Evolutionary conservation across 2,797 vertebrate genomes (phyloP).

Genomic region (Calcarius lapponicus): DNA sequence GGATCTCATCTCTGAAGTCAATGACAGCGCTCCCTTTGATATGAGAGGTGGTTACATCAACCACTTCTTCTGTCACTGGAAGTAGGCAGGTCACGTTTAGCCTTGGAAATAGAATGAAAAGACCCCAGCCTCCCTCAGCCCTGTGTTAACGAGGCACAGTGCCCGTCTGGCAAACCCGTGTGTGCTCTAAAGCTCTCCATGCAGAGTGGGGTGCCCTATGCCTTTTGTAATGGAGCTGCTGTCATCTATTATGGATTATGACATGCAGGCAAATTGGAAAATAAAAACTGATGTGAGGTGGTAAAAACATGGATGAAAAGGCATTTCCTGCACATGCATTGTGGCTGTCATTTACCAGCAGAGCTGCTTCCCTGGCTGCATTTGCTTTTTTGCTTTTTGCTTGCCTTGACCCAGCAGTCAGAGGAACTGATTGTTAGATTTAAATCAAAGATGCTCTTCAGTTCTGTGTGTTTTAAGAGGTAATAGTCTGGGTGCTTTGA

Average conservation of each 20-base stretch:
- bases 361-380: not conserved
- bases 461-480: not conserved
- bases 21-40: constrained; percentile 23
- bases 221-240: not conserved
- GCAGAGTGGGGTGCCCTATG: not conserved
- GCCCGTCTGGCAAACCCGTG: not conserved
- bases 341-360: not conserved
- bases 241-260: not conserved
- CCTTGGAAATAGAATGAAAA: constrained; percentile 8
- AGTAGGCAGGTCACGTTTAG: constrained; percentile 28
- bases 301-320: not conserved
- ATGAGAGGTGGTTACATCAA: constrained; percentile 31
- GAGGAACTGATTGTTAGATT: not conserved
- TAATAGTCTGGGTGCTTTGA: not conserved
- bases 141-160: not conserved
- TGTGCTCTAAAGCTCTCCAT: not conserved
- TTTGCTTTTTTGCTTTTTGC: not conserved
- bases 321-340: not conserved
- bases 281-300: not conserved
- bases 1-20: constrained; percentile 48
- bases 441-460: not conserved
- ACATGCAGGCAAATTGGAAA: constrained; percentile 19
- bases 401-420: constrained; percentile 16
- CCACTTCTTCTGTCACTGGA: not conserved
- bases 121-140: not conserved